Evolutionary conservation across 2,113 vertebrate genomes (phyloP).

Genomic region (Myotis davidii): DNA sequence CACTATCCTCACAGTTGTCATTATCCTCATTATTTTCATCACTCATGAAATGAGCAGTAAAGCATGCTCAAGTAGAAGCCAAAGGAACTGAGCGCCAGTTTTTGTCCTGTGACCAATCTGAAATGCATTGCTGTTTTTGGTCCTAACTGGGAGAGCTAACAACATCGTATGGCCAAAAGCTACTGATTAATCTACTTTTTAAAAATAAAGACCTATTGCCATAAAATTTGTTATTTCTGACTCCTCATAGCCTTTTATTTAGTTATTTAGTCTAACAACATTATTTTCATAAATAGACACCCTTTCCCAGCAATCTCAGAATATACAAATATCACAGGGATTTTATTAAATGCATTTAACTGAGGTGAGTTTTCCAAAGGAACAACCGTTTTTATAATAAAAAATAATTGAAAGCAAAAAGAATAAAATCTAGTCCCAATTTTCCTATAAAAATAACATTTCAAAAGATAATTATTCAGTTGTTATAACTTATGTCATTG

Average conservation of each 20-base stretch:
- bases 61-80: conserved; percentile 14
- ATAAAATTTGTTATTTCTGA: conserved; percentile 22
- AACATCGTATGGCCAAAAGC: conserved; percentile 9
- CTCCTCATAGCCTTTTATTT: not conserved
- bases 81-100: not conserved
- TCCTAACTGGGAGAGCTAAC: not conserved
- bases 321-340: not conserved
- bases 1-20: not conserved
- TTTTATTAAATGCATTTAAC: not conserved
- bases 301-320: not conserved
- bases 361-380: not conserved
- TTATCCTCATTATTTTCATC: conserved; percentile 55
- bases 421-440: not conserved
- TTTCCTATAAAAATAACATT: not conserved
- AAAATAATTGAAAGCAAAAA: not conserved
- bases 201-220: not conserved
- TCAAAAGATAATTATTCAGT: conserved; percentile 5
- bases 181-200: conserved; percentile 20
- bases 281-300: conserved; percentile 33
- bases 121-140: conserved; percentile 33
- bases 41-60: conserved; percentile 61
- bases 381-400: not conserved
- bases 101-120: not conserved
- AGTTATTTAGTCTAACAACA: conserved; percentile 15
- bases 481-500: not conserved